A percentile compares a stretch with the other conserved stretches of the same genome.
phyloP scores from a whole-genome alignment of 2,113 vertebrate species.

The Brachyhypopomus occidentalis region DNA sequence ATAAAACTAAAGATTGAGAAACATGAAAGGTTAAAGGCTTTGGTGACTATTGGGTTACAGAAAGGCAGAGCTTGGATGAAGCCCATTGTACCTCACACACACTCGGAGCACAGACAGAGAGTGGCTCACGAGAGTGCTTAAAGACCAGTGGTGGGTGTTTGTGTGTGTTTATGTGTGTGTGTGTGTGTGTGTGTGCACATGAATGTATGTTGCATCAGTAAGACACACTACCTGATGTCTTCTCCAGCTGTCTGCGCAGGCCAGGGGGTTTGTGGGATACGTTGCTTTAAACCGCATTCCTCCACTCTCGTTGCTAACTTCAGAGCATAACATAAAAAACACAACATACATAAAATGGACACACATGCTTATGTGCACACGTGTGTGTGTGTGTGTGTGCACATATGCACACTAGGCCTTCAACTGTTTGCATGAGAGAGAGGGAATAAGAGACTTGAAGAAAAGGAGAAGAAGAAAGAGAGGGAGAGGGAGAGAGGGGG shows the following conservation, averaged over 20 bases:
- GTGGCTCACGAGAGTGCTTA: constrained; percentile 10
- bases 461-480: background rate
- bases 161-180: constrained; percentile 3
- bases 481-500: background rate
- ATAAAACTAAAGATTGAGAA: no score
- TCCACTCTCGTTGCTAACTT: constrained; percentile 65
- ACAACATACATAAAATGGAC: constrained; percentile 6
- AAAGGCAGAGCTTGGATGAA: background rate
- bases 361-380: background rate
- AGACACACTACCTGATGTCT: constrained; percentile 61
- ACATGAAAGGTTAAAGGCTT: background rate
- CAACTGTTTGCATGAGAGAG: background rate
- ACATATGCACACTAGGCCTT: background rate
- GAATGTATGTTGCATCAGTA: constrained; percentile 21
- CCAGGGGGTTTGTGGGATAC: constrained; percentile 49
- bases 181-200: background rate
- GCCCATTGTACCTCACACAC: no score
- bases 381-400: background rate
- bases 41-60: constrained; percentile 8
- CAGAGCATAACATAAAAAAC: constrained; percentile 37
- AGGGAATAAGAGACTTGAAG: background rate
- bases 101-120: constrained; percentile 3
- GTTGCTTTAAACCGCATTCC: constrained; percentile 55
- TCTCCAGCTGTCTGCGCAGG: constrained; percentile 65
- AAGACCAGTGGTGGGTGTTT: constrained; percentile 7